A percentile compares a stretch with the other conserved stretches of the same genome.
These are phyloP conservation scores for Spermophilus dauricus DNA, from an alignment of 2,113 vertebrate genomes.

Conservation along the genomic window DNA sequence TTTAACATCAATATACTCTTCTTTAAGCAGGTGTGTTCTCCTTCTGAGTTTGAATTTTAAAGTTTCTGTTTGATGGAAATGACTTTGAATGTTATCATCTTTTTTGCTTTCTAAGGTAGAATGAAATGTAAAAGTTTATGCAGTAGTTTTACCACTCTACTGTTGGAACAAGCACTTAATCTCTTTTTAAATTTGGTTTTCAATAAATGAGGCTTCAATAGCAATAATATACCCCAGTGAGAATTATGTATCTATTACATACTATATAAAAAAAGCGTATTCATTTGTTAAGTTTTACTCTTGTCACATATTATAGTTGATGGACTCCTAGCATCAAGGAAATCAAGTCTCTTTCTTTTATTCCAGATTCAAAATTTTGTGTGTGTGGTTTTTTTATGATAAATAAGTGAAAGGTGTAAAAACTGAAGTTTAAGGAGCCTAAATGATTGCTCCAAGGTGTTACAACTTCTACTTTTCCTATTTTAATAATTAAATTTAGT, in stretches of 20 bases:
- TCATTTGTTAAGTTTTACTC: constrained; percentile 45
- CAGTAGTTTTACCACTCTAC: background rate
- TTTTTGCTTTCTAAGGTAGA: constrained; percentile 57
- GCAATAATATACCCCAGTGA: background rate
- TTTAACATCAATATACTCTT: constrained; percentile 76
- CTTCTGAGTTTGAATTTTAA: constrained; percentile 77
- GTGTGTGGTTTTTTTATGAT: background rate
- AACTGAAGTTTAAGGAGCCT: constrained; percentile 28
- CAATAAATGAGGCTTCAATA: constrained; percentile 12
- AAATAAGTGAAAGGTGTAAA: constrained; percentile 30
- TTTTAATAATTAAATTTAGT: constrained; percentile 53
- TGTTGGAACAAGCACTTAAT: constrained; percentile 27
- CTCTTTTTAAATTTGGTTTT: constrained; percentile 32
- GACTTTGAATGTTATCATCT: constrained; percentile 49
- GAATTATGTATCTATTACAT: constrained; percentile 21
- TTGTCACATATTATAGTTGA: background rate
- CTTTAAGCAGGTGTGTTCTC: constrained; percentile 69
- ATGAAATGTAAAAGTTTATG: constrained; percentile 56
- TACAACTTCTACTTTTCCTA: background rate
- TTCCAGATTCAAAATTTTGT: constrained; percentile 48
- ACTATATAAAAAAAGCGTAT: constrained; percentile 20
- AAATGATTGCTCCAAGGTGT: background rate
- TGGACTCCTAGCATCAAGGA: constrained; percentile 2
- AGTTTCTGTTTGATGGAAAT: constrained; percentile 67
- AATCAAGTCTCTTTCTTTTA: background rate